A percentile compares a stretch with the other conserved stretches of the same genome.
Evolutionary conservation across 2,797 vertebrate genomes (phyloP).

Genomic region (Alauda arvensis): DNA sequence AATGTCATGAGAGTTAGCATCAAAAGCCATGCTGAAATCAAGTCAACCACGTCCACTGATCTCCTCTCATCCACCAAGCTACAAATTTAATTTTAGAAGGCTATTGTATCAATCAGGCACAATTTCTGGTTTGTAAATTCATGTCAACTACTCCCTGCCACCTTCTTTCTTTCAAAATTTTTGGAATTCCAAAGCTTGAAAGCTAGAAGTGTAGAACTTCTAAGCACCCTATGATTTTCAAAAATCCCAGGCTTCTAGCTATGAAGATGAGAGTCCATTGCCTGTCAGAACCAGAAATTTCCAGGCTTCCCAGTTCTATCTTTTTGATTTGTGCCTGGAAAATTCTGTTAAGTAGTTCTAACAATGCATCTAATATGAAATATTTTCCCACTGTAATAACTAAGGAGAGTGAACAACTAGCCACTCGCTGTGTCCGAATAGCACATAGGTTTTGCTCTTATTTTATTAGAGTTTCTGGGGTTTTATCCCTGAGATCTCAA

Average conservation of each 20-base stretch:
- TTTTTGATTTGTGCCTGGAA: neutral
- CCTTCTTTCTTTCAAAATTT: neutral
- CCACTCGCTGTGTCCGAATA: neutral
- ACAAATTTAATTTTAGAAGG: neutral
- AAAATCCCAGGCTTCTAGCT: neutral
- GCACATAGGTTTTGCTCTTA: neutral
- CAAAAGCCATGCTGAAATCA: neutral
- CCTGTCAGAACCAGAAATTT: neutral
- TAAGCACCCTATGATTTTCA: neutral
- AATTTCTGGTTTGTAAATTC: neutral
- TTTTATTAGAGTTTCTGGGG: neutral
- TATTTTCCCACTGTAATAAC: neutral
- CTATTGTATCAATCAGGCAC: neutral
- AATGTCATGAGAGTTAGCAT: neutral
- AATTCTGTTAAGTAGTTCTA: neutral
- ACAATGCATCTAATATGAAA: neutral
- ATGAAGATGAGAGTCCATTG: neutral
- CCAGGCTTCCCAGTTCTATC: neutral
- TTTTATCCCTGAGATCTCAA: neutral
- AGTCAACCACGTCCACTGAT: neutral
- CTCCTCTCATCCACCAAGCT: neutral
- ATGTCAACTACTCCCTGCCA: neutral
- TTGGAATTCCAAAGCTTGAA: neutral
- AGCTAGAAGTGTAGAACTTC: neutral
- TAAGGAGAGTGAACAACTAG: neutral